phyloP scores from a whole-genome alignment of 1,140 invertebrate species.

The Brachionus sp. region DNA sequence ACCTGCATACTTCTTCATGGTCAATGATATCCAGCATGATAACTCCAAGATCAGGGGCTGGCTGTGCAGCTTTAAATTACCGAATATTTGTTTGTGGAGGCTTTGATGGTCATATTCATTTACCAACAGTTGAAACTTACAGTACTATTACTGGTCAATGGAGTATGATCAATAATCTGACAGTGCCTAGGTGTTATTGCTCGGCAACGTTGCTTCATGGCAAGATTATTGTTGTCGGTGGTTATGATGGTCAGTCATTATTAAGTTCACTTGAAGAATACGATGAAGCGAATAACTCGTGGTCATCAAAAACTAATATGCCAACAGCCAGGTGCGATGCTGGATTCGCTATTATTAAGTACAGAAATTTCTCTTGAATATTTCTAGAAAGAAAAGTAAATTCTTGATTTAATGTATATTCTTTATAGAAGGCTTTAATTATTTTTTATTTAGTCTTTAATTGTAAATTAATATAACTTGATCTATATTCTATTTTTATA shows the following conservation, averaged over 20 bases:
- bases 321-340: conserved; percentile 43
- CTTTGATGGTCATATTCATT: conserved; percentile 93
- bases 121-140: conserved; percentile 93
- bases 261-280: conserved; percentile 58
- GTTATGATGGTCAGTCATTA: conserved; percentile 62
- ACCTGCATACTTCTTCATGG: conserved; percentile 93
- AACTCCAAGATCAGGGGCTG: conserved; percentile 91
- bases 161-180: conserved; percentile 64
- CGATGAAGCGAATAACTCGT: conserved; percentile 48
- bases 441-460: not conserved
- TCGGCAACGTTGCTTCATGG: conserved; percentile 55
- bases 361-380: conserved; percentile 36
- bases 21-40: conserved; percentile 98
- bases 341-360: conserved; percentile 37
- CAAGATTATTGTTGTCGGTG: conserved; percentile 62
- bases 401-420: not conserved
- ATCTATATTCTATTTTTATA: not conserved
- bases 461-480: not conserved
- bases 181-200: conserved; percentile 56
- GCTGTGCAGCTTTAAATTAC: conserved; percentile 93
- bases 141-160: conserved; percentile 96
- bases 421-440: not conserved
- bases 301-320: conserved; percentile 46
- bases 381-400: not conserved
- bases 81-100: conserved; percentile 93